Conservation (phyloP, 2,797 vertebrate genomes). For the Uromys caudimaculatus region DNA sequence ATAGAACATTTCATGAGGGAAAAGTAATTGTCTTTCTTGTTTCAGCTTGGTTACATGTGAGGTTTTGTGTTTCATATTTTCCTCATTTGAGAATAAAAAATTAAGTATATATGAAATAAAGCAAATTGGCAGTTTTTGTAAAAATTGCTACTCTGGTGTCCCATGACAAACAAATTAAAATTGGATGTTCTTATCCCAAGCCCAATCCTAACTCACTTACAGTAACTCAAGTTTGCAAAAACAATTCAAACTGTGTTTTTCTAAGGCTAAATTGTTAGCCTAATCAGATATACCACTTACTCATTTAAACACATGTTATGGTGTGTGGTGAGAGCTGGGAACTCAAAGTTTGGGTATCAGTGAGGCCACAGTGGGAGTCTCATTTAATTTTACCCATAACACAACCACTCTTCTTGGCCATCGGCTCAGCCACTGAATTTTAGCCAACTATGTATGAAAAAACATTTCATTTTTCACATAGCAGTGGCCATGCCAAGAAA, state of each 20-base stretch:
- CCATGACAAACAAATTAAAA: not conserved
- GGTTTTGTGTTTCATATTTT: constrained; percentile 65
- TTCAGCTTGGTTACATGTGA: constrained; percentile 56
- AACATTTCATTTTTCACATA: not conserved
- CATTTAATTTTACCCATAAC: constrained; percentile 49
- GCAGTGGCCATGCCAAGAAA: not conserved
- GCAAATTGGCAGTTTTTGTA: constrained; percentile 20
- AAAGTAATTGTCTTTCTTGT: constrained; percentile 74
- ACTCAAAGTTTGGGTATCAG: not conserved
- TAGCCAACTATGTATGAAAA: constrained; percentile 16
- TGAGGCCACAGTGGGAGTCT: constrained; percentile 18
- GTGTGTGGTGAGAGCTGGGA: not conserved
- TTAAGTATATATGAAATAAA: constrained; percentile 61
- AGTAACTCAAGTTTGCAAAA: constrained; percentile 45
- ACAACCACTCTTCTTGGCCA: constrained; percentile 16
- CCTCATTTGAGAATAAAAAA: constrained; percentile 39
- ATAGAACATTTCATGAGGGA: constrained; percentile 70
- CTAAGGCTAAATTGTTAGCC: not conserved
- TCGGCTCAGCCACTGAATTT: not conserved
- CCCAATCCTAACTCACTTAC: constrained; percentile 25
- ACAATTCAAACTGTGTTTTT: not conserved
- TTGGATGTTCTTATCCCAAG: not conserved
- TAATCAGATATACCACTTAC: not conserved
- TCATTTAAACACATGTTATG: not conserved
- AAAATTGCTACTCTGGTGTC: constrained; percentile 6